A percentile compares a stretch with the other conserved stretches of the same genome.
Evolutionary conservation across 2,888 invertebrate species (phyloP).

Genomic region (Acholoe squamosa): DNA sequence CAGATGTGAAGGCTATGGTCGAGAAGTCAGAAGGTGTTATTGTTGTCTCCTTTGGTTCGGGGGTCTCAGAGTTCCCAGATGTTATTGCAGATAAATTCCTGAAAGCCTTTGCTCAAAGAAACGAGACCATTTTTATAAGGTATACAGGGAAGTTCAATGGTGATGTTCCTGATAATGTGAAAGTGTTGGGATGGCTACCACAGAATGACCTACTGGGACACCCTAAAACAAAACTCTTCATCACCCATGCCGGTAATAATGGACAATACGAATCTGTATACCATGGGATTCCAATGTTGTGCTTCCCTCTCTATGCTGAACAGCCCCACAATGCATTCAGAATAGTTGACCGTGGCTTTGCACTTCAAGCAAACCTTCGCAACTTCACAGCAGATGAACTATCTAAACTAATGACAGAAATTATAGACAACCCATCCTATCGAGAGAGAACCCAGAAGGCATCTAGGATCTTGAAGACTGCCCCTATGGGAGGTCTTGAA

Average conservation of each 20-base stretch:
- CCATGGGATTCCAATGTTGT: constrained; percentile 56
- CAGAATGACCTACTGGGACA: constrained; percentile 58
- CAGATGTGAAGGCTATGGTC: not conserved
- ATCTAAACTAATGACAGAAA: not conserved
- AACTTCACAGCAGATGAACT: constrained; percentile 34
- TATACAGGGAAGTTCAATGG: not conserved
- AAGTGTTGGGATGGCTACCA: not conserved
- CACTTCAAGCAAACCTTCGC: not conserved
- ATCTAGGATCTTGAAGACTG: not conserved
- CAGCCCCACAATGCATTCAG: too few relatives aligned
- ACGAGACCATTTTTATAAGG: not conserved
- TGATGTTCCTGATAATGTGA: not conserved
- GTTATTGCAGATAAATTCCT: constrained; percentile 11
- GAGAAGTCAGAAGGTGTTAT: not conserved
- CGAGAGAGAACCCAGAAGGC: constrained; percentile 41
- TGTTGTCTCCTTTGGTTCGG: constrained; percentile 48
- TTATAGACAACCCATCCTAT: not conserved
- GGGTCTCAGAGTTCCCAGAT: not conserved
- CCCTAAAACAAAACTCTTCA: constrained; percentile 52
- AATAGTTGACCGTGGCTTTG: constrained; percentile 28
- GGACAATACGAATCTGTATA: too few relatives aligned
- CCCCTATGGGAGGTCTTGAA: not conserved
- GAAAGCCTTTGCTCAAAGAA: not conserved
- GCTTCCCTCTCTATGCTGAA: constrained; percentile 53
- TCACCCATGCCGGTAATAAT: constrained; percentile 58